Base-by-base conservation (phyloP, 2,797 vertebrate genomes). In the Harpagifer antarcticus region DNA sequence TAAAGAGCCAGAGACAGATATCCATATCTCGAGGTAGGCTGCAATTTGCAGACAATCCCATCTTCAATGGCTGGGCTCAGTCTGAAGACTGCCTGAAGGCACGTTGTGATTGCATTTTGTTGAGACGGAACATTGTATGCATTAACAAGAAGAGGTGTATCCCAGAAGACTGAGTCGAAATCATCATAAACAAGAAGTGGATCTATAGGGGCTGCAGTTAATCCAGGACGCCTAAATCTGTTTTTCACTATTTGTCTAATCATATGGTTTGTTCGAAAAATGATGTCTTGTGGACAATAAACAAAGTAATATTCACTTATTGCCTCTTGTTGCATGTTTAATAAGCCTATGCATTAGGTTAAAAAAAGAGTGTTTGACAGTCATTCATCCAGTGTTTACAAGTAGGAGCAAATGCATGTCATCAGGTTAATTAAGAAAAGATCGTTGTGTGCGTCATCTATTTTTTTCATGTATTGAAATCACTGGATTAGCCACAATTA, bases 1-100 rank as follows among this genome's bases (percentile, higher is more conserved):
- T 75, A 85, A 85, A 57, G 19, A 87, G 47, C 57, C 72, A 72
- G 70, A 72, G n/a, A 64, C 49, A 57, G 74, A 81, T 54, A 64
- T 64, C 72, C 9, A 58, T 85, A 86, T 68, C 17, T 63, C 7
- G 5, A 49, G 68, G 70, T 88, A 73, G 76, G 45, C 23, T 23
- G 44, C 63, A 73, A 86, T 87, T 86, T 88, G 48, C 16, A 14
- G 57, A 49, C 59, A 76, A 78, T 49, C 40, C 40, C 53, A 31
- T 57, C 23, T 67, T 27, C 14, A 52, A 76, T 47, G 63, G 19
- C 11, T 49, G 57, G 37, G 23, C 44, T 54, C 61, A 74, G 10
- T 63, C 74, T 73, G 40, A 73, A 47, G 47, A 4, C n/a, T 45
- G 50, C 68, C 61, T 73, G 52, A 61, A 55, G 62, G 27, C 14